Base-by-base conservation (phyloP, 2,113 vertebrate species). In the Pygoscelis antarcticus region DNA sequence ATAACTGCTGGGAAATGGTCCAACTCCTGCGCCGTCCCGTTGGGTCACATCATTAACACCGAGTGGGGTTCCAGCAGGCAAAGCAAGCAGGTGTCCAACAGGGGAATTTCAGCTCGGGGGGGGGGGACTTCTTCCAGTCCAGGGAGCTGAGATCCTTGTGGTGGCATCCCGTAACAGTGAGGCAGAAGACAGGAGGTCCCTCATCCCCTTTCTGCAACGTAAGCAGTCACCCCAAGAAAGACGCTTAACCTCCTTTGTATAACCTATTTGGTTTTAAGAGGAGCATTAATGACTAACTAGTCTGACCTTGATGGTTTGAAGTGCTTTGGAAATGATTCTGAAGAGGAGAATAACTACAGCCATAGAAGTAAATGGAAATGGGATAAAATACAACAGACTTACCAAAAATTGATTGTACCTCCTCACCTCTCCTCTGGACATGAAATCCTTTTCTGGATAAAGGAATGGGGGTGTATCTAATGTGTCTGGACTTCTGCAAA, bases 31-130 rank as follows among this genome's bases (percentile, higher is more conserved):
- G 1, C 58, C 5, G 16, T 25, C 57, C 68, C 32, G 1, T 14
- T 10, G 27, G 29, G 57, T 42, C 55, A 2, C 66, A 1, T 7
- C 36, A 1, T 13, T 13, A 27, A 15, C 46, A 2, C 7, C 10
- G 6, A 40, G 23, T 1, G 9, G 3, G 55, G 36, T 13, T 42
- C 46, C 30, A 11, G 36, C 22, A 4, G 42, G 78, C 32, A 15
- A 6, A 23, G 40, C 12, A 19, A 10, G 25, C 9, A 4, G 54
- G 36, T 6, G 23, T 14, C n/a, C 23, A 4, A 1, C 15, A 11
- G 26, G 14, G 6, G 38, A 22, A 14, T n/a, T 42, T 14, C 42
- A 11, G 21, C 23, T 6, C 7, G 8, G 44, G 23, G 29, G 14
- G 7, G 44, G 23, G 29, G 10, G 3, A 22, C 16, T 13, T 46